Evolutionary conservation across 2,113 vertebrate species (phyloP).

Genomic region (Acanthisitta chloris): DNA sequence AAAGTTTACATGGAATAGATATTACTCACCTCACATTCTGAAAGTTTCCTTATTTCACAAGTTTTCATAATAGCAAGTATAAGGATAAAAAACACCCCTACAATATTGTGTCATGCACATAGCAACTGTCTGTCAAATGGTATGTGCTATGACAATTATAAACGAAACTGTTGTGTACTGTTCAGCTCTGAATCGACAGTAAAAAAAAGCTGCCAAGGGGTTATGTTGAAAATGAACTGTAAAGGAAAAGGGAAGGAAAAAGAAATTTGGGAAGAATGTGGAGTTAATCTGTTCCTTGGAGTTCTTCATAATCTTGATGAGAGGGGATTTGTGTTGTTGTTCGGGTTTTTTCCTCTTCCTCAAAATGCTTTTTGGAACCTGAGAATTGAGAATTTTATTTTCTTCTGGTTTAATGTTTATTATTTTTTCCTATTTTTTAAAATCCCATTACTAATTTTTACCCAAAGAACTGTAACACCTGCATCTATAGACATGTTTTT

Average conservation of each 20-base stretch:
- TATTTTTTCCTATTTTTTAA: neutral
- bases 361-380: neutral
- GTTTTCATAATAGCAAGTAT: neutral
- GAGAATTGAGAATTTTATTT: neutral
- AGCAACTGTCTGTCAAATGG: neutral
- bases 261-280: neutral
- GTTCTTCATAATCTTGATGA: neutral
- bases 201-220: neutral
- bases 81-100: neutral
- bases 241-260: neutral
- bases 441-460: neutral
- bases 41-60: neutral
- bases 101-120: neutral
- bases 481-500: neutral
- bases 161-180: neutral
- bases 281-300: neutral
- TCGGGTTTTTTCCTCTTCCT: rapidly evolving
- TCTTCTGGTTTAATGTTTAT: neutral
- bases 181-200: neutral
- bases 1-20: neutral
- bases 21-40: neutral
- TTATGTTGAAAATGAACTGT: neutral
- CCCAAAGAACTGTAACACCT: neutral
- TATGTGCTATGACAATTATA: neutral
- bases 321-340: neutral